Evolutionary conservation across 2,888 invertebrate genomes (phyloP).

Genomic region (Acronicta alni): DNA sequence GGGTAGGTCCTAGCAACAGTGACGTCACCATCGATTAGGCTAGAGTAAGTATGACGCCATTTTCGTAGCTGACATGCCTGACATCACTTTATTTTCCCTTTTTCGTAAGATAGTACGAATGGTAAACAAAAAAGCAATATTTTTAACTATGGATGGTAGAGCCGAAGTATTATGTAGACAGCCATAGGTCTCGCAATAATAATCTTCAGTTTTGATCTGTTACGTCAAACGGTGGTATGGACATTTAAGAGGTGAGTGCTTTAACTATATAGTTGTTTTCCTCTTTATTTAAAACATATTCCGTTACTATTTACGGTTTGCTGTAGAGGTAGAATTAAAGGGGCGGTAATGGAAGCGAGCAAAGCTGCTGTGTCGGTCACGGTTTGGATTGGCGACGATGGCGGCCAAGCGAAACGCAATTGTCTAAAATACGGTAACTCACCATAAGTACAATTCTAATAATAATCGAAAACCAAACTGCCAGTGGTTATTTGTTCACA

Average conservation of each 20-base stretch:
- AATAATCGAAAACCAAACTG: not conserved
- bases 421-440: conserved; percentile 63
- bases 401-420: conserved; percentile 62
- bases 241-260: too few relatives aligned
- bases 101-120: not conserved
- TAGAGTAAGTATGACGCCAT: conserved; percentile 21
- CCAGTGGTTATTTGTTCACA: too few relatives aligned
- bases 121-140: too few relatives aligned
- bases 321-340: conserved; percentile 12
- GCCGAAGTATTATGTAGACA: not conserved
- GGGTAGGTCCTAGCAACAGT: not conserved
- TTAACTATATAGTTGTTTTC: not conserved
- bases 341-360: conserved; percentile 43
- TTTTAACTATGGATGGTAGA: too few relatives aligned
- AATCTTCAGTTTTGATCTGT: too few relatives aligned
- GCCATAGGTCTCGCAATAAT: not conserved
- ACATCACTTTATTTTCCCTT: conserved; percentile 15
- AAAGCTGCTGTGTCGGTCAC: conserved; percentile 50
- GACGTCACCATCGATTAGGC: conserved; percentile 34
- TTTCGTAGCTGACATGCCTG: conserved; percentile 17
- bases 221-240: too few relatives aligned
- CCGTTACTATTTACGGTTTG: conserved; percentile 21
- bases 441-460: conserved; percentile 31
- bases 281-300: not conserved
- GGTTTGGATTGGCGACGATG: conserved; percentile 48